Conservation (phyloP, 2,113 vertebrate genomes). For the Gallinago jamesoni region DNA sequence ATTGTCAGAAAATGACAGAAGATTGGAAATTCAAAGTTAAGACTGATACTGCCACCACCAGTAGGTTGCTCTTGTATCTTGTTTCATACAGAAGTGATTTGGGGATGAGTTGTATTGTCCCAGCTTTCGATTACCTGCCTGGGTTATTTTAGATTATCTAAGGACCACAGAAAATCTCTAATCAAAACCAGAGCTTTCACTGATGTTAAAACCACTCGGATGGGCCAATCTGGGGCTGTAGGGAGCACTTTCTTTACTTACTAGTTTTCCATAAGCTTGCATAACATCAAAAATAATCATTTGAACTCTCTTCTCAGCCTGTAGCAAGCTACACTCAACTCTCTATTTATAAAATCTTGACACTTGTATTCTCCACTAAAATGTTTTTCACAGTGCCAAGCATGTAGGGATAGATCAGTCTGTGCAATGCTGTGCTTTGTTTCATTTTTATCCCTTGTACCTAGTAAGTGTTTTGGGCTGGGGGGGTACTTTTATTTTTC, state of each 20-base stretch:
- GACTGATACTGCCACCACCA: background rate
- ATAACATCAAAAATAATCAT: background rate
- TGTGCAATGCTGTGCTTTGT: constrained; percentile 83
- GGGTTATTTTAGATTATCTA: background rate
- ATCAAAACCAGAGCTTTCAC: background rate
- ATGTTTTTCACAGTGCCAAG: background rate
- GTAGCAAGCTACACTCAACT: background rate
- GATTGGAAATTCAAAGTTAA: background rate
- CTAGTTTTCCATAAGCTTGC: background rate
- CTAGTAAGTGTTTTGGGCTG: constrained; percentile 31
- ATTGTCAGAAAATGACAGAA: background rate
- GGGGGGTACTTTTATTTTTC: background rate
- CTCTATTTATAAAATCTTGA: background rate
- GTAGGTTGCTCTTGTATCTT: background rate
- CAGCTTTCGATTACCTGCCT: background rate
- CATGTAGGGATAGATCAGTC: constrained; percentile 20
- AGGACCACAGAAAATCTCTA: background rate
- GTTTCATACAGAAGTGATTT: background rate
- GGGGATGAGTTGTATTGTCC: background rate
- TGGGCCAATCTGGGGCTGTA: background rate
- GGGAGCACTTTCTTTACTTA: background rate
- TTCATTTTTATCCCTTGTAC: constrained; percentile 70
- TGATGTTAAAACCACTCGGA: background rate
- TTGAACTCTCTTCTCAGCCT: background rate
- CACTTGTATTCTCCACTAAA: background rate